Evolutionary conservation across 2,113 vertebrate genomes (phyloP).

Genomic region (Aepyceros melampus): DNA sequence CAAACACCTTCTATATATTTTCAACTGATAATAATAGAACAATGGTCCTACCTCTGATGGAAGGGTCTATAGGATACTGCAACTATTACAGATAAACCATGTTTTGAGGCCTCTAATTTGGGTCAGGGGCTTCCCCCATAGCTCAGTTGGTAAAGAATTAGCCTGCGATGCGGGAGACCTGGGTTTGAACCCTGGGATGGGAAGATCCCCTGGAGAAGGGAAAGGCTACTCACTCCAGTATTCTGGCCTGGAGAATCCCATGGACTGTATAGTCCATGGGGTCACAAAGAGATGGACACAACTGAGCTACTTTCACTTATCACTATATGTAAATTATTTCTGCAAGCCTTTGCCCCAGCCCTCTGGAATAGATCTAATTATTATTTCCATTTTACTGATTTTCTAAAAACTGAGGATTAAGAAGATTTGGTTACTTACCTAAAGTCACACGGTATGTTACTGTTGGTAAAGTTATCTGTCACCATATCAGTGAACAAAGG

Average conservation of each 20-base stretch:
- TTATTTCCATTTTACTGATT: not conserved
- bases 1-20: not conserved
- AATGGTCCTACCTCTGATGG: not conserved
- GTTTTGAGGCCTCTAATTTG: no score
- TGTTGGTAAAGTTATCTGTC: not conserved
- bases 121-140: no score
- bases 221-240: not conserved
- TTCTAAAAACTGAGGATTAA: not conserved
- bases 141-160: not conserved
- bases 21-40: not conserved
- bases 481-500: not conserved
- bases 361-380: not conserved
- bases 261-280: not conserved
- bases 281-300: not conserved
- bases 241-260: not conserved
- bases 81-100: no score
- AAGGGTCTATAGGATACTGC: not conserved
- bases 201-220: not conserved
- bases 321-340: not conserved
- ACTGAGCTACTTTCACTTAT: not conserved
- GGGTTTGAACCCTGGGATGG: not conserved
- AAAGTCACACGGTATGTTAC: not conserved
- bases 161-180: not conserved
- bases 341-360: not conserved
- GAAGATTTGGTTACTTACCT: not conserved